Evolutionary conservation across 2,797 vertebrate genomes (phyloP), one percentile per base, ranked within the genome.

Genomic region (Aphelocoma californica): DNA sequence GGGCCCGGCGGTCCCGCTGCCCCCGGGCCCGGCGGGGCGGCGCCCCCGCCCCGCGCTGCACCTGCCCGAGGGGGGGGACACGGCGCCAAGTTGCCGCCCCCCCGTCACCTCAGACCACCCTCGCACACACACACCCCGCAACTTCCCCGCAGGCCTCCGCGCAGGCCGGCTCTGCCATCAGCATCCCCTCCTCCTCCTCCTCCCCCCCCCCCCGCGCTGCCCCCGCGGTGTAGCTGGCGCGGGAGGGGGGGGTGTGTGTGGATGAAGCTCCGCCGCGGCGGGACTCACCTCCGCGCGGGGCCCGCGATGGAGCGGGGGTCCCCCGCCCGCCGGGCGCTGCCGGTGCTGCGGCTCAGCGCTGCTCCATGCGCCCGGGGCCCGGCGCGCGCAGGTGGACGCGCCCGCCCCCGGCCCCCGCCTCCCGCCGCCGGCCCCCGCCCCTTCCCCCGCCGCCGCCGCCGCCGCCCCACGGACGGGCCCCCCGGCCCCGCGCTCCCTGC

Each of bases 311-410:
- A 77, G 78, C 65, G 62, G 84, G 77, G 90, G 51, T 82, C 42
- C 79, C 82, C 79, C 90, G 83, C 90, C 84, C 83, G 77, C 86
- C 73, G 69, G 86, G 92, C 88, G 69, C 72, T 81, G 90, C 71
- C 70, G 89, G 90, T 85, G 85, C 65, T 50, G 86, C 95, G 60
- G 95, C 79, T 91, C 85, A 95, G 94, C 98, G 77, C 97, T 97
- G 98, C 98, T 98, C 98, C 98, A 98, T 98, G 98, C 97, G 97
- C 95, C 89, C 95, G 97, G 98, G 98, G 98, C 98, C 98, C 96
- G 91, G 92, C 96, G 96, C 97, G 92, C 98, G 98, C 98, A 98
- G 98, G 98, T 99, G 98, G 98, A 98, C 98, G 98, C 98, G 98
- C 98, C 98, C 98, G 98, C 98, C 96, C 97, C 66, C 53, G 58